These are phyloP conservation scores for Amphilophus citrinellus DNA, from an alignment of 2,113 vertebrate species.

Conservation along the genomic window DNA sequence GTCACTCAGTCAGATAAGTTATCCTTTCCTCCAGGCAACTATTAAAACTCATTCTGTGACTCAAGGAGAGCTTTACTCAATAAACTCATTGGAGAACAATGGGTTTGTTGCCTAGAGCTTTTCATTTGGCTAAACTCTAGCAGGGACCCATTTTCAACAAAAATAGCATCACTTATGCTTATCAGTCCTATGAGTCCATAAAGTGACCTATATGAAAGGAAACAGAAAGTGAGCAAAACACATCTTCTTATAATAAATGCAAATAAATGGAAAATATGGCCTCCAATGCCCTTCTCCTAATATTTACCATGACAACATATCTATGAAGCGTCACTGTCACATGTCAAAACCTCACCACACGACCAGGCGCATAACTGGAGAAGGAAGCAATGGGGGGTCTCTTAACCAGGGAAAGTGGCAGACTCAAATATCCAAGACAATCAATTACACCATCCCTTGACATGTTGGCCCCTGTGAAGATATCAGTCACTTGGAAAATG, in stretches of 20 bases:
- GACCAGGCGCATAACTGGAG: constrained; percentile 53
- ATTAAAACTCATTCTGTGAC: constrained; percentile 60
- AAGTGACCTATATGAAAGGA: background rate
- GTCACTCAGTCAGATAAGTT: constrained; percentile 35
- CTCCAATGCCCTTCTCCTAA: constrained; percentile 16
- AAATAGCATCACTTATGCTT: constrained; percentile 47
- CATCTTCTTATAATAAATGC: background rate
- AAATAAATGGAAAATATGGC: constrained; percentile 3
- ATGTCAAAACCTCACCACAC: constrained; percentile 54
- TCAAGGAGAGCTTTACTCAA: constrained; percentile 63
- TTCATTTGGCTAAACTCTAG: constrained; percentile 50
- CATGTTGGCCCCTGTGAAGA: constrained; percentile 89
- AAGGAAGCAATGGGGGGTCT: constrained; percentile 68
- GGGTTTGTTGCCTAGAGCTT: constrained; percentile 27
- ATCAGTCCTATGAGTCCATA: constrained; percentile 12
- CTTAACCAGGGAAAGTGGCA: constrained; percentile 84
- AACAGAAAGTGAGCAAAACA: background rate
- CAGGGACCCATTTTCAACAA: constrained; percentile 25
- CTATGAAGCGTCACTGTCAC: constrained; percentile 44
- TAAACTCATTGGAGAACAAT: constrained; percentile 67
- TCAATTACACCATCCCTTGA: constrained; percentile 89
- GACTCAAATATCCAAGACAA: constrained; percentile 87
- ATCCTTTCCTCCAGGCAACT: constrained; percentile 57
- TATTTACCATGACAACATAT: constrained; percentile 35
- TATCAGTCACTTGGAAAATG: constrained; percentile 92